phyloP scores from a whole-genome alignment of 2,113 vertebrate genomes.

The Thalassoma bifasciatum region DNA sequence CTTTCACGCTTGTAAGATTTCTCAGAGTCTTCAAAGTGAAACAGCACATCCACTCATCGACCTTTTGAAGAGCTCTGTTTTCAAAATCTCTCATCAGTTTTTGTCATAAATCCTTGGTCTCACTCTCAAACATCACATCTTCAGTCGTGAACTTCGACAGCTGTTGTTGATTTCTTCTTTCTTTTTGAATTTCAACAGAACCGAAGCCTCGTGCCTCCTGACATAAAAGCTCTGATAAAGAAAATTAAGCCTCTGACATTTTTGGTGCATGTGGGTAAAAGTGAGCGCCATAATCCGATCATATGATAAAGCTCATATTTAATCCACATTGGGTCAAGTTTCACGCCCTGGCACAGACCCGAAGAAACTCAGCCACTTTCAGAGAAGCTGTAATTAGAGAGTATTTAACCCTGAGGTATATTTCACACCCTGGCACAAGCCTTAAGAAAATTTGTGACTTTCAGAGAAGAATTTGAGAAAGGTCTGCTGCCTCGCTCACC shows the following conservation, averaged over 20 bases:
- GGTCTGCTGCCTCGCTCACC: constrained; percentile 78
- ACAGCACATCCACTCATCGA: too few species aligned
- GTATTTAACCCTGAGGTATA: neutral
- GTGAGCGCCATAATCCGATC: constrained; percentile 28
- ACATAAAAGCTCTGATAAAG: neutral
- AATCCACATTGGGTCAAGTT: constrained; percentile 18
- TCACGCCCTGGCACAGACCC: neutral
- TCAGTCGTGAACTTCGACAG: too few species aligned
- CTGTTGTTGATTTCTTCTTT: too few species aligned
- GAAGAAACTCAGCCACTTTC: constrained; percentile 20
- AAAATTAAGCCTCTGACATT: neutral
- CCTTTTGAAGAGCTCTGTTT: too few species aligned
- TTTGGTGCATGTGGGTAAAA: neutral
- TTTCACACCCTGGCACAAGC: neutral
- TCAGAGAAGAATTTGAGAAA: neutral
- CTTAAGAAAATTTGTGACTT: constrained; percentile 20
- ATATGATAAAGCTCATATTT: constrained; percentile 25
- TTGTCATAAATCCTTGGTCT: too few species aligned
- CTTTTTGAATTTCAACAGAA: neutral
- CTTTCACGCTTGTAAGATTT: too few species aligned
- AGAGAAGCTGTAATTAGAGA: neutral
- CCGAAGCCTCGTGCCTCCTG: neutral
- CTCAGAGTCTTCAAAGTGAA: too few species aligned
- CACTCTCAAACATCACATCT: too few species aligned
- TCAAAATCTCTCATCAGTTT: too few species aligned